A percentile compares a stretch with the other conserved stretches of the same genome.
phyloP scores from a whole-genome alignment of 2,113 vertebrate genomes.

The Aptenodytes forsteri region DNA sequence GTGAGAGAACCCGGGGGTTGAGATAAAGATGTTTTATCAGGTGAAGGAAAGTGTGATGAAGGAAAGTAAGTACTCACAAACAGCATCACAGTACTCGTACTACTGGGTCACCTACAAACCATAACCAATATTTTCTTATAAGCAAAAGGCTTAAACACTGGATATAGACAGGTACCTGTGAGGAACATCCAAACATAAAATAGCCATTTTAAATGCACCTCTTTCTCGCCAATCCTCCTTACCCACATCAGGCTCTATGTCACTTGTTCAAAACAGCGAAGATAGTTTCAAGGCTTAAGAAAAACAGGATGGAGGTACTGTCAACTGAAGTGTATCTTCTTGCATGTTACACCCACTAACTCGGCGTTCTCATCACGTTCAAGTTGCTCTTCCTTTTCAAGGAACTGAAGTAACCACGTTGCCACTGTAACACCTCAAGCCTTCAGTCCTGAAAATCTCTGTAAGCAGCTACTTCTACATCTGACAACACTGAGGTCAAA shows the following conservation, averaged over 20 bases:
- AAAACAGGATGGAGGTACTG: not conserved
- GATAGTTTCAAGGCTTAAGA: not conserved
- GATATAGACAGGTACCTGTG: not conserved
- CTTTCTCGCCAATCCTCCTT: not conserved
- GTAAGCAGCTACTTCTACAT: not conserved
- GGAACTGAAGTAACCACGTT: rapidly evolving
- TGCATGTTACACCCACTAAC: not conserved
- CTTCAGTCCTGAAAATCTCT: not conserved
- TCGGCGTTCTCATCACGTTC: rapidly evolving
- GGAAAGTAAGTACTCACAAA: not conserved
- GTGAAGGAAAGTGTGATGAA: not conserved
- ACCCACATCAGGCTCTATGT: rapidly evolving
- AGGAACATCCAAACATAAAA: not conserved
- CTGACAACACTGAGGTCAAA: not conserved
- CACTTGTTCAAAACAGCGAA: not conserved
- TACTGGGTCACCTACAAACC: not conserved
- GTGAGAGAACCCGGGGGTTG: rapidly evolving
- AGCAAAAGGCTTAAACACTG: too few relatives aligned
- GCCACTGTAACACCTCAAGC: not conserved
- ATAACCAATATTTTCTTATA: rapidly evolving
- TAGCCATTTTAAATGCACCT: not conserved
- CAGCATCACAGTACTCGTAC: too few relatives aligned
- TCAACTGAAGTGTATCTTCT: not conserved
- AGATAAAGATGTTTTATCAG: too few relatives aligned
- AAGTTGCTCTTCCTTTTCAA: not conserved